Evolutionary conservation across 2,797 vertebrate genomes (phyloP).

Genomic region (Columba guinea): DNA sequence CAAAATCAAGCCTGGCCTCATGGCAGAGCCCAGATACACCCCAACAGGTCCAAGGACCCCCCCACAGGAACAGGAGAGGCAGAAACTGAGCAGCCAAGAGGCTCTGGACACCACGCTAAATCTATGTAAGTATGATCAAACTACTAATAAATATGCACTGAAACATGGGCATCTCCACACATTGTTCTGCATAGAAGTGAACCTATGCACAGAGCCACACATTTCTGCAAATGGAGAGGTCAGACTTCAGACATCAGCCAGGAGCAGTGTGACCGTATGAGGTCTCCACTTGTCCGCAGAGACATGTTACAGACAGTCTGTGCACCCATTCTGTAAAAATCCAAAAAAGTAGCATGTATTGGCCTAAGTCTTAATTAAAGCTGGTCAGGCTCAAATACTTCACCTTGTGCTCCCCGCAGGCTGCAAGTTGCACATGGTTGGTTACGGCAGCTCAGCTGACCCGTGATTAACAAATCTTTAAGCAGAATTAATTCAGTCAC

Average conservation of each 20-base stretch:
- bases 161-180: fast-evolving
- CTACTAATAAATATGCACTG: fast-evolving
- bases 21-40: neutral
- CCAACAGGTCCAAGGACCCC: neutral
- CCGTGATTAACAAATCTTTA: neutral
- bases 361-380: neutral
- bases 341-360: neutral
- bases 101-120: neutral
- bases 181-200: fast-evolving
- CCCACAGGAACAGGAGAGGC: neutral
- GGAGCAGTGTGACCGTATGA: fast-evolving
- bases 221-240: neutral
- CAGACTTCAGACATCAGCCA: neutral
- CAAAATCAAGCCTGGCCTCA: neutral
- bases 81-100: neutral
- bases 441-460: neutral
- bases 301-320: fast-evolving
- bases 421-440: neutral
- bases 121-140: neutral
- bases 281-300: neutral
- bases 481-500: slow-evolving; percentile 47
- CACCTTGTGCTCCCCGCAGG: neutral
- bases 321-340: neutral
- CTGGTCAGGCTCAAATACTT: neutral
- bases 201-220: neutral